Percentiles rank a stretch among this genome's conserved stretches.
phyloP scores from a whole-genome alignment of 2,113 vertebrate genomes.

The Sinosuthora webbiana region DNA sequence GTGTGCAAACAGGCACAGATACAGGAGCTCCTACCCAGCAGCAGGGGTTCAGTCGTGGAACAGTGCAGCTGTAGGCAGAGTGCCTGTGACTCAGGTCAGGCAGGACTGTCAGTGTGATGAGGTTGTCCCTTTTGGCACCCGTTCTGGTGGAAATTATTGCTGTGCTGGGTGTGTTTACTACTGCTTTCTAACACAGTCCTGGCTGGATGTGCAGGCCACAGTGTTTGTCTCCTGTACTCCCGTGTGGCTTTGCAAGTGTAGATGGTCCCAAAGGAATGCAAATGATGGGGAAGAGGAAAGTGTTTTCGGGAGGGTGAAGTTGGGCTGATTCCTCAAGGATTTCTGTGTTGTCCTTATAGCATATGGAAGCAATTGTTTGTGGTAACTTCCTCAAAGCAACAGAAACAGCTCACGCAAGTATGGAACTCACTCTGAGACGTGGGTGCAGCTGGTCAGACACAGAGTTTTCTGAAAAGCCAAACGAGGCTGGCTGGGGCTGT shows the following conservation, averaged over 20 bases:
- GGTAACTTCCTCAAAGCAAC: background rate
- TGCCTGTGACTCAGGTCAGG: background rate
- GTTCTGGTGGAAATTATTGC: background rate
- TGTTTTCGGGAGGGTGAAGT: background rate
- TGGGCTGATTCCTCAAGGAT: background rate
- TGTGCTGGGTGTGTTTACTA: background rate
- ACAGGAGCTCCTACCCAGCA: background rate
- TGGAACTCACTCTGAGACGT: rapidly evolving
- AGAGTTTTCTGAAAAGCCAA: background rate
- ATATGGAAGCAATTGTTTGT: background rate
- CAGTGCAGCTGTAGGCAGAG: background rate
- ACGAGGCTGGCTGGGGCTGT: background rate
- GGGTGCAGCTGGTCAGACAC: background rate
- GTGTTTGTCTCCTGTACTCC: background rate
- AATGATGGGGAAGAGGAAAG: background rate
- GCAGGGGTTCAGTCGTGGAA: background rate
- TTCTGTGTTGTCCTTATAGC: background rate
- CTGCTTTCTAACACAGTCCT: background rate
- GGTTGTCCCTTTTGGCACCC: background rate
- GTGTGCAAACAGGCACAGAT: background rate
- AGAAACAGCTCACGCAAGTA: background rate
- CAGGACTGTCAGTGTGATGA: background rate
- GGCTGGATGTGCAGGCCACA: background rate
- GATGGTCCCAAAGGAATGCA: background rate
- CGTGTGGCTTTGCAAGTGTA: background rate